Conservation (phyloP, 2,797 vertebrate species). For the Argya squamiceps region DNA sequence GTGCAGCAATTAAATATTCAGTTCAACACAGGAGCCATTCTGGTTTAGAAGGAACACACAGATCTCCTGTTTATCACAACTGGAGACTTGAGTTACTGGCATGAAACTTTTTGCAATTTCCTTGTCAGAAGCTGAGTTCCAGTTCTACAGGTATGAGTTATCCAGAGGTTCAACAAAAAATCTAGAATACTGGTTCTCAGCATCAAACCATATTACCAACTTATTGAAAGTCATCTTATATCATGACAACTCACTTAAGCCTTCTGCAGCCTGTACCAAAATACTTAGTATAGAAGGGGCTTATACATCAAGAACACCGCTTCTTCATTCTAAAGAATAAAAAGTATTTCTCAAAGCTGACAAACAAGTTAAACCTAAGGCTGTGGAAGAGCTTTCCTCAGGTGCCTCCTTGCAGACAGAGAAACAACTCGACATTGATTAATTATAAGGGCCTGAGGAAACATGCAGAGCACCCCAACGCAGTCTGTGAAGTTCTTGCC, state of each 20-base stretch:
- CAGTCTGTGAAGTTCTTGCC: slow-evolving; percentile 32
- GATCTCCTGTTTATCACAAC: not conserved
- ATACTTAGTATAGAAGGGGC: not conserved
- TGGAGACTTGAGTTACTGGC: not conserved
- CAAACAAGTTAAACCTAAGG: not conserved
- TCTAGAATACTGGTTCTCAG: not conserved
- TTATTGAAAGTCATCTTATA: not conserved
- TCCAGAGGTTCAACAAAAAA: not conserved
- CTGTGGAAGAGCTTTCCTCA: not conserved
- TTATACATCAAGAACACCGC: not conserved
- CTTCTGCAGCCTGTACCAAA: not conserved
- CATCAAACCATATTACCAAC: not conserved
- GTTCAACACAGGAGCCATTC: not conserved
- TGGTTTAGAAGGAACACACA: not conserved
- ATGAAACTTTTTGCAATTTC: not conserved
- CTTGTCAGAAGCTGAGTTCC: not conserved
- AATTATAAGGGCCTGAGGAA: slow-evolving; percentile 53
- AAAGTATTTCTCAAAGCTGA: not conserved
- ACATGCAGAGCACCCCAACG: slow-evolving; percentile 13
- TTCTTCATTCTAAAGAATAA: not conserved
- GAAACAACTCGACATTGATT: not conserved
- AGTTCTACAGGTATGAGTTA: not conserved
- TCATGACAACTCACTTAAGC: not conserved
- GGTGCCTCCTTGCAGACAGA: not conserved
- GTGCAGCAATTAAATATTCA: not conserved